Base-by-base conservation (phyloP, 2,797 vertebrate genomes). In the Buceros bicornis region DNA sequence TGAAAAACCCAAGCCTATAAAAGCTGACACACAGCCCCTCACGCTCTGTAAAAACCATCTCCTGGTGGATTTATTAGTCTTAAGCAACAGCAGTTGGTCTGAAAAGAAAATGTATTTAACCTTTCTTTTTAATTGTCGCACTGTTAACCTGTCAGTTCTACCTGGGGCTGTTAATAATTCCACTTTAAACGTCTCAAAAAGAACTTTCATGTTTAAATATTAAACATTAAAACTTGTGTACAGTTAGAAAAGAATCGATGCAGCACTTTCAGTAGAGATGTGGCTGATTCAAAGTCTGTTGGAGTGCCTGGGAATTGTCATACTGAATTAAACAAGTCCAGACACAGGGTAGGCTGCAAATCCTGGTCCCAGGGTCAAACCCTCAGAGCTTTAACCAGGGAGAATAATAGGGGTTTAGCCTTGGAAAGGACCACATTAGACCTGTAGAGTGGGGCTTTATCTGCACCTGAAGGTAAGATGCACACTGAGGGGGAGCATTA, bases 91-190 rank as follows among this genome's bases (percentile, higher is more conserved):
- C 92, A 84, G 96, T 95, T 87, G 91, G 89, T 96, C 93, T 95
- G 90, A 91, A 96, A 94, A 96, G 94, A 93, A 97, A 96, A 95
- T 92, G 94, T 96, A 97, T 90, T 96, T 97, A 97, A 96, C 96
- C 96, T 97, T 97, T 96, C 96, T 82, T 93, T 97, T 97, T 97
- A 97, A 96, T 96, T 97, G 95, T 91, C 72, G 2, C 69, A 77
- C 89, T 93, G 94, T 95, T 97, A 97, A 96, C 97, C 93, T 96
- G 96, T 93, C 97, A 96, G 87, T 85, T 95, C 90, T 95, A 87
- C 95, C 89, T 0, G 85, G 93, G 69, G 90, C 72, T 95, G 90
- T 94, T 93, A 91, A 97, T 97, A 95, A 93, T 96, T 95, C 92
- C 0, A 0, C 96, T 93, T 93, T 74, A 78, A 97, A 91, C 16